These are phyloP conservation scores for Eudasyphora cyanicolor DNA, from an alignment of 2,888 invertebrate species.

Conservation along the genomic window DNA sequence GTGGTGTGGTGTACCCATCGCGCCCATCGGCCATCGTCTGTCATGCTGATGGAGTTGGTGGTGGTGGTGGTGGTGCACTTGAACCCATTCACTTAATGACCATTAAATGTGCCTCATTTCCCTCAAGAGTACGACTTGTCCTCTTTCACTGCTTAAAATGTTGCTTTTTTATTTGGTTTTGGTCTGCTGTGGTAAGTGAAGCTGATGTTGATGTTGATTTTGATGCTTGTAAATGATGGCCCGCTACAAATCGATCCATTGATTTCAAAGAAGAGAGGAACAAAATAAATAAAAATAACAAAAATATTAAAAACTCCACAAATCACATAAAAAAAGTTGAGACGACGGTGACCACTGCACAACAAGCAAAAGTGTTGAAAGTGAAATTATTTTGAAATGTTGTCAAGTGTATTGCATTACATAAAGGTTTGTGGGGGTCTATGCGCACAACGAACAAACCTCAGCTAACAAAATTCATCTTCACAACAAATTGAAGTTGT, in stretches of 20 bases:
- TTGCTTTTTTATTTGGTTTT: too few relatives aligned
- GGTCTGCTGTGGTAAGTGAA: not conserved
- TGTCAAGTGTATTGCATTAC: not conserved
- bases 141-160: not conserved
- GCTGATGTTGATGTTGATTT: not conserved
- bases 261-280: not conserved
- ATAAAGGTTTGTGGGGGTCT: too few relatives aligned
- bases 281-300: not conserved
- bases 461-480: not conserved
- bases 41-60: too few relatives aligned
- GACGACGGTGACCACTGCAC: not conserved
- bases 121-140: conserved; percentile 9
- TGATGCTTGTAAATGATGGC: not conserved
- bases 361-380: conserved; percentile 19
- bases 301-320: not conserved
- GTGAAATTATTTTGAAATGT: conserved; percentile 15
- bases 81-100: conserved; percentile 1
- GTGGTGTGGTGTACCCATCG: too few relatives aligned
- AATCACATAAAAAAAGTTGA: not conserved
- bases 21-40: too few relatives aligned
- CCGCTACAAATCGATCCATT: not conserved
- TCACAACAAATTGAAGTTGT: too few relatives aligned
- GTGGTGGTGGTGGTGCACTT: not conserved
- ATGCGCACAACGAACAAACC: not conserved
- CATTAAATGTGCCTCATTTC: conserved; percentile 20